phyloP scores from a whole-genome alignment of 2,797 vertebrate genomes.

The Cheirogaleus major region DNA sequence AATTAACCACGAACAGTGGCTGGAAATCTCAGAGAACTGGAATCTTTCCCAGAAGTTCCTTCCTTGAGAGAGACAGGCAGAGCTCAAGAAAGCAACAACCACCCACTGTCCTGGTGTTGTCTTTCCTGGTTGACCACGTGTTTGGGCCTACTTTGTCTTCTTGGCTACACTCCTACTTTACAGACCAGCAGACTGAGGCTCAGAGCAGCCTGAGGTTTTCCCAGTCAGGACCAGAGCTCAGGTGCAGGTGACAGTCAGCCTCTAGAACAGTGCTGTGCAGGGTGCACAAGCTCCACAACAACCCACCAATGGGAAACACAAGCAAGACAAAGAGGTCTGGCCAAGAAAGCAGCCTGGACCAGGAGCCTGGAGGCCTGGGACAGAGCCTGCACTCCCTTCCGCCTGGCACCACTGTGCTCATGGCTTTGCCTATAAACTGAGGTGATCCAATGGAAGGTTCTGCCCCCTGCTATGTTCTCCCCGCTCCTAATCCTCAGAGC shows the following conservation, averaged over 20 bases:
- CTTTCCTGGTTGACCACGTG: background rate
- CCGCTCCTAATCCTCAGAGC: background rate
- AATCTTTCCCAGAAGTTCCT: background rate
- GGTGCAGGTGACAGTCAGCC: background rate
- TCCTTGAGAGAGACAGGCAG: background rate
- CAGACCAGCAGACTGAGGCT: background rate
- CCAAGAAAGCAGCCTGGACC: background rate
- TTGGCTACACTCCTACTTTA: background rate
- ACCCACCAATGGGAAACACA: background rate
- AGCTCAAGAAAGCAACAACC: background rate
- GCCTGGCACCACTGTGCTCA: background rate
- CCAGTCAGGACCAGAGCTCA: background rate
- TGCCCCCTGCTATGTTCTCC: background rate
- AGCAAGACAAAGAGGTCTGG: background rate
- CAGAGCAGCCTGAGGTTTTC: background rate
- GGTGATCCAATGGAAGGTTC: background rate
- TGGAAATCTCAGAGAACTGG: background rate
- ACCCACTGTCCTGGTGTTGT: fast-evolving
- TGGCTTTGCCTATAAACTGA: background rate
- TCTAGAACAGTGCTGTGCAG: background rate
- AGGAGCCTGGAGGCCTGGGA: background rate
- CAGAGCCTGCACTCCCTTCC: fast-evolving
- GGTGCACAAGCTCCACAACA: fast-evolving
- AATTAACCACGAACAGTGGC: background rate
- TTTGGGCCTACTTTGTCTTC: background rate